phyloP scores from a whole-genome alignment of 2,113 vertebrate genomes.

The Callocephalon fimbriatum region DNA sequence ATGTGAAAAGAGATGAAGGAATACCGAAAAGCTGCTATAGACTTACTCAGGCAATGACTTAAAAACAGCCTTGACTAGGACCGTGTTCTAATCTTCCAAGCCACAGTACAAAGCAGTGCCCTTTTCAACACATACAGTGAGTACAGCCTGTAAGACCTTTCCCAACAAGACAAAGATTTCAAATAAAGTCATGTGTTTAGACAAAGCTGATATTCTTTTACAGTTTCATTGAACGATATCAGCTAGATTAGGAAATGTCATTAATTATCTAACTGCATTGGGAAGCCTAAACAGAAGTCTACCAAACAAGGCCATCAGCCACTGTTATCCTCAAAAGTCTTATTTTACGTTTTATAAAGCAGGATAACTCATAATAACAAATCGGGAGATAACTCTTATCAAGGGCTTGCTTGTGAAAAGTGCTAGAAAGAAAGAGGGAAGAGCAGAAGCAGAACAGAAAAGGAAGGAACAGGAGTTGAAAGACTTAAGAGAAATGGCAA shows the following conservation, averaged over 20 bases:
- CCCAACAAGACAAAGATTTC: background rate
- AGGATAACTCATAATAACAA: background rate
- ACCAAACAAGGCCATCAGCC: background rate
- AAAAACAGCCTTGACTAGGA: background rate
- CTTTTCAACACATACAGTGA: fast-evolving
- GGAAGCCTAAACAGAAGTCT: conserved; percentile 24
- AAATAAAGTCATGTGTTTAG: background rate
- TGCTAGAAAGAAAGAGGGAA: background rate
- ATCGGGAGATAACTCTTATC: background rate
- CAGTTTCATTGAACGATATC: background rate
- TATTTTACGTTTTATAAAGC: background rate
- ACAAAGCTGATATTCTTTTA: background rate
- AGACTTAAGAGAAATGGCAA: background rate
- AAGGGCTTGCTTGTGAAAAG: background rate
- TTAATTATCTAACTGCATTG: background rate
- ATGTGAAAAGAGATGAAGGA: background rate
- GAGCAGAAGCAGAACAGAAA: background rate
- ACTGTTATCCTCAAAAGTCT: background rate
- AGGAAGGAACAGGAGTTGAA: background rate
- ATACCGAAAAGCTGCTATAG: background rate
- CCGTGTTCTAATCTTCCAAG: background rate
- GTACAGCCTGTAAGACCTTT: background rate
- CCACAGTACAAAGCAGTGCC: background rate
- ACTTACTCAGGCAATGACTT: background rate
- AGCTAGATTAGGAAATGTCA: background rate